A percentile compares a stretch with the other conserved stretches of the same genome.
These are phyloP conservation scores for Stenchaetothrips biformis DNA, from an alignment of 2,888 invertebrate species.

Conservation along the genomic window DNA sequence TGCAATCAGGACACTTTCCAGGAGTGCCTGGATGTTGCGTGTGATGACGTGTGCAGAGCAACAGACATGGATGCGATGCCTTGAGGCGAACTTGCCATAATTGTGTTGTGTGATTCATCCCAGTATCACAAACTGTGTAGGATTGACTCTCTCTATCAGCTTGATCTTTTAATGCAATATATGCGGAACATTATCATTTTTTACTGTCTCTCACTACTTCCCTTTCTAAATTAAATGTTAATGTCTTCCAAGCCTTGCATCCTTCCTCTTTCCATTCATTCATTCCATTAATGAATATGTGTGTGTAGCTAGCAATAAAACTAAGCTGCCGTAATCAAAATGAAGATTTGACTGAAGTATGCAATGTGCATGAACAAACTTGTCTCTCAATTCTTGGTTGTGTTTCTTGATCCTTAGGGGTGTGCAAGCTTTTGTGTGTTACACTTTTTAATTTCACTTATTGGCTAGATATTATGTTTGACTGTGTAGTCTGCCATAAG, in stretches of 20 bases:
- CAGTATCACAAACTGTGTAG: constrained; percentile 11
- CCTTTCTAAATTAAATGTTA: constrained; percentile 22
- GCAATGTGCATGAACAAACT: constrained; percentile 2
- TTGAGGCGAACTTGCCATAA: constrained; percentile 10
- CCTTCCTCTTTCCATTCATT: constrained; percentile 16
- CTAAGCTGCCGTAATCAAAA: constrained; percentile 18
- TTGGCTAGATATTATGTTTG: constrained; percentile 5
- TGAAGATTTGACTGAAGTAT: constrained; percentile 19
- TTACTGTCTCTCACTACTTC: constrained; percentile 15
- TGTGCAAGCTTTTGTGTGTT: constrained; percentile 23
- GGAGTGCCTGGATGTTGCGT: background rate
- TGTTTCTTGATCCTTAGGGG: constrained; percentile 12
- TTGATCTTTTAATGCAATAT: constrained; percentile 16
- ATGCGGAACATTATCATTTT: constrained; percentile 19
- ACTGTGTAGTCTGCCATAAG: constrained; percentile 15
- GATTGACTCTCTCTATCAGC: constrained; percentile 21
- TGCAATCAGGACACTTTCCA: constrained; percentile 7
- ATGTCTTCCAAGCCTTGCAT: constrained; percentile 21
- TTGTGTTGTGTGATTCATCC: background rate
- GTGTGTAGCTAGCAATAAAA: constrained; percentile 21
- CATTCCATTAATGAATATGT: constrained; percentile 22
- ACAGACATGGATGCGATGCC: background rate
- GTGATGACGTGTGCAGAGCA: background rate
- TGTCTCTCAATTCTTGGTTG: background rate
- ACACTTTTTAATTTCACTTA: constrained; percentile 7